Base-by-base conservation (phyloP, 2,888 invertebrate species). In the Lasioglossum morio region DNA sequence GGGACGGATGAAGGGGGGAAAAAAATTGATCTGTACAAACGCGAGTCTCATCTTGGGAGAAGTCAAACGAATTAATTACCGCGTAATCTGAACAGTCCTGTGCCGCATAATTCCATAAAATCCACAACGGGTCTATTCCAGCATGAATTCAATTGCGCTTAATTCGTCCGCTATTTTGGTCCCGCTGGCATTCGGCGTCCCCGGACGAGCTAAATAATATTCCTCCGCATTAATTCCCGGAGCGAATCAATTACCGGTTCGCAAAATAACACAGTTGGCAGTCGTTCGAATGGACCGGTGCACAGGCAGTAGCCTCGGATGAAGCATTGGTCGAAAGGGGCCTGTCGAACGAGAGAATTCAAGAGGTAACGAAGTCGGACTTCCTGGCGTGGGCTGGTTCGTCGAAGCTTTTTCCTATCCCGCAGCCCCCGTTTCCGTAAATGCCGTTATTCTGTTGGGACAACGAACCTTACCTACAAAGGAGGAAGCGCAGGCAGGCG, bases 381-480 rank as follows among this genome's bases (percentile, higher is more conserved):
- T 53, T 53, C 53, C 53, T 53, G 53, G 53, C 8, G 23, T 53
- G 53, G 23, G 53, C 8, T 23, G 53, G 48, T 48, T 23, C 73
- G 48, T 23, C 23, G 73, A 53, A 23, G 53, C 53, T 73, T 53
- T 48, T 53, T 48, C 46, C 34, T 48, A 34, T 72, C 34, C 73
- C 34, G 16, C 60, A 27, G 30, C 46, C 73, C 53, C 73, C 53
- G 69, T 73, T 73, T 63, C 57, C 83, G 81, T 73, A 79, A 81
- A 84, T 85, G 80, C 80, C 82, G 86, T 60, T 83, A 85, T 88
- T 78, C 83, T 85, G 83, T 82, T 79, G 75, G 83, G 84, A 88
- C 88, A 84, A 88, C 89, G 84, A 90, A 89, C 85, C 85, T 85
- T 75, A 82, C 85, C 86, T 85, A 57, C 34, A 43, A 72, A 27